Conservation (phyloP, 2,113 vertebrate genomes). For the Mobula birostris region DNA sequence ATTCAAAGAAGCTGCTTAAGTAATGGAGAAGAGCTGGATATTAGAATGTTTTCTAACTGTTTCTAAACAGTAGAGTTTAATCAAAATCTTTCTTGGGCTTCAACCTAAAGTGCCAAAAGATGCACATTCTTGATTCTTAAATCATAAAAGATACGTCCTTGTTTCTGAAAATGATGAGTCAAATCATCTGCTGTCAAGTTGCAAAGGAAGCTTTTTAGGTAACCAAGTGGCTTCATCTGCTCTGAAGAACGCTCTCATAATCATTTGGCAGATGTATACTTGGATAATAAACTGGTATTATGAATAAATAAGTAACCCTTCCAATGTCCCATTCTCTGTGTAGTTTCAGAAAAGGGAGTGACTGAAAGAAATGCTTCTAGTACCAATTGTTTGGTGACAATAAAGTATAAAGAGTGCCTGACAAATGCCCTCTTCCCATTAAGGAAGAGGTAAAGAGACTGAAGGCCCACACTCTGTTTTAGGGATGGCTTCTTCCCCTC, state of each 20-base stretch:
- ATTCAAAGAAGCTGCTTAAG: not conserved
- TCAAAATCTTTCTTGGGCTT: not conserved
- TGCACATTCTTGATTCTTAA: not conserved
- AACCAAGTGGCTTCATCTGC: not conserved
- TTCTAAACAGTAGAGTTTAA: not conserved
- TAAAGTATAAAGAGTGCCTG: not conserved
- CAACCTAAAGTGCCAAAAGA: not conserved
- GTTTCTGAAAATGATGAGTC: constrained; percentile 7
- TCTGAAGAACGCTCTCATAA: too few species aligned
- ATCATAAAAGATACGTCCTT: not conserved
- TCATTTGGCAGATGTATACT: not conserved
- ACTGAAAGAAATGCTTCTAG: not conserved
- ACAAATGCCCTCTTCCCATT: not conserved
- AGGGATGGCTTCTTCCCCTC: too few species aligned
- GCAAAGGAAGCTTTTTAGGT: not conserved
- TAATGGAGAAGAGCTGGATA: not conserved
- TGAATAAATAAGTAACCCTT: constrained; percentile 9
- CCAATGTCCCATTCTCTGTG: not conserved
- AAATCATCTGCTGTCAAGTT: not conserved
- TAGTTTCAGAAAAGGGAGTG: not conserved
- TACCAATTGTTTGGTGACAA: too few species aligned
- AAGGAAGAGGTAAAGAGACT: too few species aligned
- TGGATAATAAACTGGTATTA: not conserved
- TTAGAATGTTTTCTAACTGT: not conserved
- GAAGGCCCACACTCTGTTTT: too few species aligned